Percentiles rank a stretch among this genome's conserved stretches.
These are phyloP conservation scores for Trissolcus brochymenae DNA, from an alignment of 2,888 invertebrate species.

Conservation along the genomic window DNA sequence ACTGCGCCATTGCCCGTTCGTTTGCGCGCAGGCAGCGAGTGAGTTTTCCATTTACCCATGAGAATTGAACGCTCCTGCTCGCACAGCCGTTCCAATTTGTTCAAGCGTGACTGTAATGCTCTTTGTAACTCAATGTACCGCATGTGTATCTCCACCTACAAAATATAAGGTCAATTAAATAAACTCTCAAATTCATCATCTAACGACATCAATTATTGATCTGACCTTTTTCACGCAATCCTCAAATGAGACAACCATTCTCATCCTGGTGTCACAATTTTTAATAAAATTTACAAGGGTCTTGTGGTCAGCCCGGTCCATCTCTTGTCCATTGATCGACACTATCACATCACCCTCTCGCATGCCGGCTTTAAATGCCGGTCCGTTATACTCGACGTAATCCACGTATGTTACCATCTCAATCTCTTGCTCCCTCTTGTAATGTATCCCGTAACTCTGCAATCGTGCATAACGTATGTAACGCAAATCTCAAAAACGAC, in stretches of 20 bases:
- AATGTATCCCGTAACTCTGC: conserved; percentile 97
- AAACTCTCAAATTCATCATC: no score
- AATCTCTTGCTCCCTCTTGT: conserved; percentile 94
- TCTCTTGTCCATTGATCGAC: conserved; percentile 96
- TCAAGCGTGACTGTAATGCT: conserved; percentile 88
- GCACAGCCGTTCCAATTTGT: conserved; percentile 88
- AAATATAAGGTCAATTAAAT: neutral
- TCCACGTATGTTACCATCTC: conserved; percentile 99
- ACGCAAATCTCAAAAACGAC: no score
- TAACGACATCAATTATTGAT: neutral
- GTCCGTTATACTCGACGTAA: conserved; percentile 94
- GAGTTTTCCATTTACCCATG: conserved; percentile 93
- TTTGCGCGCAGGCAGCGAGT: conserved; percentile 90
- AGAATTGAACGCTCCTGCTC: conserved; percentile 88
- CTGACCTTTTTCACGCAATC: conserved; percentile 94
- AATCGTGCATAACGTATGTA: conserved; percentile 43
- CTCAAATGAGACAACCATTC: conserved; percentile 97
- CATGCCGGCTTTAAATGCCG: conserved; percentile 95
- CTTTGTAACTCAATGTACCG: conserved; percentile 93
- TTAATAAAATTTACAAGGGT: conserved; percentile 94
- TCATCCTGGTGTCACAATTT: conserved; percentile 91
- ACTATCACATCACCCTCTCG: conserved; percentile 97
- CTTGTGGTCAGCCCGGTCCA: conserved; percentile 96
- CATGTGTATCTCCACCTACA: conserved; percentile 91
- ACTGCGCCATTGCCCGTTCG: conserved; percentile 82